Evolutionary conservation across 2,797 vertebrate genomes (phyloP), one percentile per base, ranked within the genome.

Genomic region (Alauda arvensis): DNA sequence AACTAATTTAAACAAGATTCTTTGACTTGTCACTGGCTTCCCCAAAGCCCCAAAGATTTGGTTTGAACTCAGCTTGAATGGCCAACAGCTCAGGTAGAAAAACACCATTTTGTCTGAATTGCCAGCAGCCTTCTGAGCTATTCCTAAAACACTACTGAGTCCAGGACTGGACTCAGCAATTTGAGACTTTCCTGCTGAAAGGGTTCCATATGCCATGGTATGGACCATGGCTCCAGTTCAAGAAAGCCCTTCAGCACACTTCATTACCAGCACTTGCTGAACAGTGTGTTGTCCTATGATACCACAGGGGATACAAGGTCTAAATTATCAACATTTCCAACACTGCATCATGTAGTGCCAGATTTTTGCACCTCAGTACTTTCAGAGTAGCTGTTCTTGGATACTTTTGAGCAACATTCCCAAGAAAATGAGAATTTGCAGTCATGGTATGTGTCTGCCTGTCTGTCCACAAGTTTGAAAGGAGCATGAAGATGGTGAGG

Each of bases 121-220:
- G 72, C 59, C 81, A 83, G 68, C 71, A 84, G 55, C 48, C 80
- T 71, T 55, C 72, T 68, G 34, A 89, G 52, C 70, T 82, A 42
- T 62, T 93, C 76, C 59, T 71, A 62, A 72, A 91, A 80, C 26
- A 53, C 69, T 78, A 17, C n/a, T n/a, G n/a, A n/a, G n/a, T n/a
- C n/a, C 14, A 45, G 69, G 28, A 66, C 39, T 81, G 53, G 40
- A 89, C 39, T 75, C 83, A 77, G 75, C 33, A 69, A 45, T 60
- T 17, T 89, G 63, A 90, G 77, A 83, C n/a, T 87, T 79, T 80
- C 12, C 60, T 88, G 63, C 7, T 83, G 69, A 88, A 92, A 78
- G 90, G 14, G 31, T 53, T 90, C 66, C 31, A 26, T 14, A 39
- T 60, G 39, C 60, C 69, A 77, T 24, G 66, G 78, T n/a, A 59